phyloP scores from a whole-genome alignment of 2,113 vertebrate genomes.

The Otolemur garnettii region DNA sequence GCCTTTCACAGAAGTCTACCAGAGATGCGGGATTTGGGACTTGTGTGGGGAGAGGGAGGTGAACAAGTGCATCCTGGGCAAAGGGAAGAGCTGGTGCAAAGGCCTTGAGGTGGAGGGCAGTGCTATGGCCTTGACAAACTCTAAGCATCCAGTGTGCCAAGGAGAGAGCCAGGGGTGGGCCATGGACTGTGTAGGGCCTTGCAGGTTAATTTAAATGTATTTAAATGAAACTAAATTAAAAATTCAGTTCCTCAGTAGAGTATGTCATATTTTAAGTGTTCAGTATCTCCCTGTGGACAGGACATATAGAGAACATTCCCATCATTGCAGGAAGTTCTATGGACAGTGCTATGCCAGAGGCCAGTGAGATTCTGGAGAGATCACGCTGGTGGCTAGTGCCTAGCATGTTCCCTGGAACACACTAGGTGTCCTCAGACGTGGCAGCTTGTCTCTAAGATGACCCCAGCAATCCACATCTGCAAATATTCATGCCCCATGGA shows the following conservation, averaged over 20 bases:
- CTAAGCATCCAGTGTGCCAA: background rate
- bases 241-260: background rate
- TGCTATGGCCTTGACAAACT: background rate
- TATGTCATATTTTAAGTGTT: background rate
- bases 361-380: background rate
- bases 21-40: background rate
- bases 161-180: background rate
- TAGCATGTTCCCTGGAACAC: background rate
- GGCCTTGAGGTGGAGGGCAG: no score
- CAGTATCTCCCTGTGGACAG: background rate
- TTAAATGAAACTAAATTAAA: background rate
- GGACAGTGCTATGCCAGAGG: background rate
- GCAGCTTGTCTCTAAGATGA: no score
- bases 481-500: no score
- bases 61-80: no score
- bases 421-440: no score
- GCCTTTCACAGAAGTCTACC: background rate
- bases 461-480: no score
- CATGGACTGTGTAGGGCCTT: background rate
- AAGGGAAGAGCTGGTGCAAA: background rate
- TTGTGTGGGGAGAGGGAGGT: no score
- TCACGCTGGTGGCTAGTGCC: background rate
- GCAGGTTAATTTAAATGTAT: background rate
- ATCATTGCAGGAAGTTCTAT: background rate
- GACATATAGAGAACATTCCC: background rate